These are phyloP conservation scores for Clarias platycephalus DNA, from an alignment of 2,797 vertebrate species.

Conservation along the genomic window DNA sequence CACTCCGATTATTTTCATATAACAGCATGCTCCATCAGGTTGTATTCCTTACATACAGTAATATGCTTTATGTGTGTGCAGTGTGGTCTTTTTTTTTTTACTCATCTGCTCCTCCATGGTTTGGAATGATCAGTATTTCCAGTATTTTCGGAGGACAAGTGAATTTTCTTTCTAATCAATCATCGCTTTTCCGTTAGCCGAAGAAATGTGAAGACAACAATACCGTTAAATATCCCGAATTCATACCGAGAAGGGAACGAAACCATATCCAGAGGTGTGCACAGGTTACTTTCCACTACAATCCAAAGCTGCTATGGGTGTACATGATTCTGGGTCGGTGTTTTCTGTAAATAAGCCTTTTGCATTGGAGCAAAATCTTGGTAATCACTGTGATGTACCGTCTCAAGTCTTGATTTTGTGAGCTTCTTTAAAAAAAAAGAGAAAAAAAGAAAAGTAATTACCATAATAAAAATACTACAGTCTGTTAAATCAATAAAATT, in stretches of 20 bases:
- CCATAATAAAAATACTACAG: slow-evolving; percentile 69
- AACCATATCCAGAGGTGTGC: slow-evolving; percentile 6
- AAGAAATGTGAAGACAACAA: slow-evolving; percentile 2
- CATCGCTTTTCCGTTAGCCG: slow-evolving; percentile 33
- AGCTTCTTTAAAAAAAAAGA: slow-evolving; percentile 60
- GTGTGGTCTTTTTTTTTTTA: slow-evolving; percentile 23
- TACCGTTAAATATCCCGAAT: not conserved
- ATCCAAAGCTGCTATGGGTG: slow-evolving; percentile 50
- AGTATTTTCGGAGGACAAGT: slow-evolving; percentile 1
- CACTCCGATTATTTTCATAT: not conserved
- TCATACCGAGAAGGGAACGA: slow-evolving; percentile 12
- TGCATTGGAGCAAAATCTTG: slow-evolving; percentile 78
- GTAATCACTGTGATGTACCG: slow-evolving; percentile 51
- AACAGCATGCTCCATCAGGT: slow-evolving; percentile 10
- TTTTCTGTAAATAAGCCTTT: slow-evolving; percentile 43
- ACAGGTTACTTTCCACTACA: slow-evolving; percentile 23
- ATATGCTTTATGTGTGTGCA: slow-evolving; percentile 26
- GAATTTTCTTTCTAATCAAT: slow-evolving; percentile 26
- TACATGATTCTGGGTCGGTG: slow-evolving; percentile 22
- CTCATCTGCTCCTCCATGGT: slow-evolving; percentile 19
- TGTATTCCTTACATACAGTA: slow-evolving; percentile 15
- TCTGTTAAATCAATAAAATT: slow-evolving; percentile 63
- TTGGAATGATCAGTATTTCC: slow-evolving; percentile 39
- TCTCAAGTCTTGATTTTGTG: slow-evolving; percentile 39
- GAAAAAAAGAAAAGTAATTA: slow-evolving; percentile 59